A percentile compares a stretch with the other conserved stretches of the same genome.
Conservation (phyloP, 2,888 invertebrate species). For the Nemotelus pantherinus region DNA sequence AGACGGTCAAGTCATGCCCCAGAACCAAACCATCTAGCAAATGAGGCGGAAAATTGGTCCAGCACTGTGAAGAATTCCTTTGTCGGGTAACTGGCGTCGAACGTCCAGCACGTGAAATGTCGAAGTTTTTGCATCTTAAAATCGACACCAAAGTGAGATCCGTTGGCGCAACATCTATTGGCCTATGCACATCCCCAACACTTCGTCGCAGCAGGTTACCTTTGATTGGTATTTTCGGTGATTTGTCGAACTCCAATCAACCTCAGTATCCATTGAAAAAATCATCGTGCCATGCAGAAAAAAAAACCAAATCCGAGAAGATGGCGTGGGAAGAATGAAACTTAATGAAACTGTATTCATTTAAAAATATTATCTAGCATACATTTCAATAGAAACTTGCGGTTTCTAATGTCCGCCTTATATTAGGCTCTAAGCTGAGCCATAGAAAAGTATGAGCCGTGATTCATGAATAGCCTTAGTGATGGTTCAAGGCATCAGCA, state of each 20-base stretch:
- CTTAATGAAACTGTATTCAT: constrained; percentile 16
- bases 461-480: no score
- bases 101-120: constrained; percentile 9
- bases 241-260: constrained; percentile 34
- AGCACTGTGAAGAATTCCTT: constrained; percentile 24
- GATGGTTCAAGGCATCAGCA: no score
- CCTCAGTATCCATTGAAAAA: constrained; percentile 7
- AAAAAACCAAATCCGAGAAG: constrained; percentile 16
- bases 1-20: not conserved
- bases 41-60: constrained; percentile 40
- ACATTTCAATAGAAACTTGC: not conserved
- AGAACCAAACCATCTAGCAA: constrained; percentile 23
- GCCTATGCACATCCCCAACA: constrained; percentile 28
- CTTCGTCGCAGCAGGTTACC: constrained; percentile 28
- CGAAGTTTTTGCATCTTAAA: constrained; percentile 9
- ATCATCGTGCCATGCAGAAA: constrained; percentile 29
- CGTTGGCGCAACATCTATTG: no score
- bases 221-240: constrained; percentile 32
- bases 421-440: no score
- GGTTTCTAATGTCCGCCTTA: not conserved
- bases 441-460: no score
- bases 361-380: not conserved
- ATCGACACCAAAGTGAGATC: no score
- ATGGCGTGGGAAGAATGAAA: constrained; percentile 37
- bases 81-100: constrained; percentile 25